Conservation (phyloP, 2,888 invertebrate species). For the Chalcosyrphus nemorum region DNA sequence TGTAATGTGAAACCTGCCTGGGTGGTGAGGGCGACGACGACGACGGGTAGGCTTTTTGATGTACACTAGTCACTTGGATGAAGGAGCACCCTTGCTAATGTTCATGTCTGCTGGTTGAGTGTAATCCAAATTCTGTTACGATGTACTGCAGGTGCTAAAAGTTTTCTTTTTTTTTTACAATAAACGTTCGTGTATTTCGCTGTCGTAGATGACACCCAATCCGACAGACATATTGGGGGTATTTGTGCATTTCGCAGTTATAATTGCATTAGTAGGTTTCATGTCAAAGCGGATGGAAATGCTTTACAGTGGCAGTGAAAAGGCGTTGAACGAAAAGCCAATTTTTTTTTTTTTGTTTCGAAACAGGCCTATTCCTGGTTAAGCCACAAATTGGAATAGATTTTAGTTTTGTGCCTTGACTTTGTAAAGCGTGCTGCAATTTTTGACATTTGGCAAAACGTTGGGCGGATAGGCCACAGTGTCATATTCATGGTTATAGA, state of each 20-base stretch:
- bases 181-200: constrained; percentile 33
- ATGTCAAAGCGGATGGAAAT: constrained; percentile 1
- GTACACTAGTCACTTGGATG: neutral
- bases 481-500: too few species aligned
- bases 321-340: neutral
- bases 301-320: neutral
- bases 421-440: too few species aligned
- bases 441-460: too few species aligned
- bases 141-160: constrained; percentile 43
- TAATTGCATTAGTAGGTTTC: constrained; percentile 55
- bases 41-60: constrained; percentile 37
- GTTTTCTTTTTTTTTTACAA: constrained; percentile 31
- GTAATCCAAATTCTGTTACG: constrained; percentile 46
- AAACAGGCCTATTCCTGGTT: too few species aligned
- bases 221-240: constrained; percentile 8
- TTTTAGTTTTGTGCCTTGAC: too few species aligned
- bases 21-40: neutral
- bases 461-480: too few species aligned
- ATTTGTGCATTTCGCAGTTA: constrained; percentile 24
- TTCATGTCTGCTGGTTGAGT: neutral
- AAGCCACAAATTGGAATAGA: too few species aligned
- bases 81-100: constrained; percentile 6
- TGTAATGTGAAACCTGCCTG: constrained; percentile 41
- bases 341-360: too few species aligned
- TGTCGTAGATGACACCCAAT: constrained; percentile 49